Percentiles rank a stretch among this genome's conserved stretches.
phyloP scores from a whole-genome alignment of 2,797 vertebrate species.

The Schizopygopsis pylzovi region DNA sequence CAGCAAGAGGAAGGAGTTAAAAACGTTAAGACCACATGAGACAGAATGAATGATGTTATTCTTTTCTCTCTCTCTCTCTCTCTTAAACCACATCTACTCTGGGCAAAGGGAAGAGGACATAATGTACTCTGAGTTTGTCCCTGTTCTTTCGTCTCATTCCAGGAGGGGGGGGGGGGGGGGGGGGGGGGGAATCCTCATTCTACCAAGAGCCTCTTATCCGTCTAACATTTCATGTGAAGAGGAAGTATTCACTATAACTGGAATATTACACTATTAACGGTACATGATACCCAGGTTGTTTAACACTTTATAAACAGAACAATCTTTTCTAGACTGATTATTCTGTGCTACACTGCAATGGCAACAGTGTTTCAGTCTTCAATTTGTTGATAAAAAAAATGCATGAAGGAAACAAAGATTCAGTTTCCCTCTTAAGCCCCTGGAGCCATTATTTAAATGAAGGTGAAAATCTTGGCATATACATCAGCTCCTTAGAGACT shows the following conservation, averaged over 20 bases:
- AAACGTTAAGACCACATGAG: not conserved
- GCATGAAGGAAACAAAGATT: not conserved
- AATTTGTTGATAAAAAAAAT: not conserved
- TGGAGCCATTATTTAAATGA: conserved; percentile 1
- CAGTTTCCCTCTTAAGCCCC: not conserved
- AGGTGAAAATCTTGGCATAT: not conserved
- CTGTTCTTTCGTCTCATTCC: not conserved
- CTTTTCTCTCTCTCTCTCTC: not conserved
- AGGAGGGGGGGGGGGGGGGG: too few species aligned
- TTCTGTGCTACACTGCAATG: not conserved
- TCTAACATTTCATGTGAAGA: not conserved
- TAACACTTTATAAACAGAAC: not conserved
- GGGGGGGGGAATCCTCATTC: not conserved
- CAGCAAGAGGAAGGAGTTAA: not conserved
- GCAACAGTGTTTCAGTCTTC: not conserved
- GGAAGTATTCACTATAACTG: not conserved
- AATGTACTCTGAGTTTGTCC: not conserved
- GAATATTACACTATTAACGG: not conserved
- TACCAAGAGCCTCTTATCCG: not conserved
- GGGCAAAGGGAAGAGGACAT: not conserved
- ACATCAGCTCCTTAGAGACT: not conserved
- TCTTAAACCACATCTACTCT: not conserved
- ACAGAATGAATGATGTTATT: not conserved
- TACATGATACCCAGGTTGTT: not conserved
- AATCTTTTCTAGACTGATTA: not conserved